phyloP scores from a whole-genome alignment of 2,888 invertebrate species.

The Strigamia maritima region DNA sequence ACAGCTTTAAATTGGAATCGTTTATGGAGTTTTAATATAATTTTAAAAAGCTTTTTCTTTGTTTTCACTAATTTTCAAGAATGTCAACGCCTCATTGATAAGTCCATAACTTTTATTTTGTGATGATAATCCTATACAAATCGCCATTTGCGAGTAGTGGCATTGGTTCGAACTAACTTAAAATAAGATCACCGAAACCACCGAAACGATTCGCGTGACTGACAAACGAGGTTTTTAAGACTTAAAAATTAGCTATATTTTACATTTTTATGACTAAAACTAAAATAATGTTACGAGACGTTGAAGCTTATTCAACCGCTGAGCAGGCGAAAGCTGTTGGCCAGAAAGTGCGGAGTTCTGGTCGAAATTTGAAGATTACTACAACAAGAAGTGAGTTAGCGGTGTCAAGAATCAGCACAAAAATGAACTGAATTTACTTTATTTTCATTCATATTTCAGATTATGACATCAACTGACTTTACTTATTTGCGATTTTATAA shows the following conservation, averaged over 20 bases:
- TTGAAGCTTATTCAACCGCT: constrained; percentile 6
- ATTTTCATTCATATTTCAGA: too few relatives aligned
- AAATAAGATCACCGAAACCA: not conserved
- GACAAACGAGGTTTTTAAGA: not conserved
- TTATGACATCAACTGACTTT: constrained; percentile 95
- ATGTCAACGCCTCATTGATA: too few relatives aligned
- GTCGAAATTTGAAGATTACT: constrained; percentile 32
- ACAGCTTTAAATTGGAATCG: too few relatives aligned
- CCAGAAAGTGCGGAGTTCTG: constrained; percentile 12
- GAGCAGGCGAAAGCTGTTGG: not conserved
- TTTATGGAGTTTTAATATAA: too few relatives aligned
- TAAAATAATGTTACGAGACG: constrained; percentile 7
- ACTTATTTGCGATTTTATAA: constrained; percentile 74
- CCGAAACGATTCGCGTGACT: too few relatives aligned
- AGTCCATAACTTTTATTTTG: too few relatives aligned
- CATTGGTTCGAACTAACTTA: not conserved
- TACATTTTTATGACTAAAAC: not conserved
- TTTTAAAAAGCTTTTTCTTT: too few relatives aligned
- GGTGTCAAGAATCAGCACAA: not conserved
- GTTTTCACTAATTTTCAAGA: too few relatives aligned
- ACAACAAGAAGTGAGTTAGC: constrained; percentile 27
- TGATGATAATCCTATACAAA: too few relatives aligned
- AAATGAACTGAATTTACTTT: not conserved
- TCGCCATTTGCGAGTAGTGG: not conserved
- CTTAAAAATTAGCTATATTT: not conserved